Evolutionary conservation across 2,113 vertebrate species (phyloP).

Genomic region (Turdus rufiventris): DNA sequence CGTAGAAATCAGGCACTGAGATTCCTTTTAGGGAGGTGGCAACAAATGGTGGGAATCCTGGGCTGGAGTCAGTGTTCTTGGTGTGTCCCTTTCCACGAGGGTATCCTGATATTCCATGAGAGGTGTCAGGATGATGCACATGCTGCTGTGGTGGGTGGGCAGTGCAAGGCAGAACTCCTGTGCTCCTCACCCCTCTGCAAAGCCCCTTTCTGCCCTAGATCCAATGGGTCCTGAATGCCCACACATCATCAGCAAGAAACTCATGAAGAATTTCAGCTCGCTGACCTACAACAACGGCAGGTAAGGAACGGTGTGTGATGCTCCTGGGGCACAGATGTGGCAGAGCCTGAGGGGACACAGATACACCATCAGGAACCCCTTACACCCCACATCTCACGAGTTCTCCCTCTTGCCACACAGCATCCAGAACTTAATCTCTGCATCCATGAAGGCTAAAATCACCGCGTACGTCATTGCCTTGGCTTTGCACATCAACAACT

Average conservation of each 20-base stretch:
- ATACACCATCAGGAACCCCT: background rate
- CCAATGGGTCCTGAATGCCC: slow-evolving; percentile 69
- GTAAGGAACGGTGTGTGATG: background rate
- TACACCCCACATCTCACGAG: accelerated
- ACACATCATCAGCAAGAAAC: slow-evolving; percentile 67
- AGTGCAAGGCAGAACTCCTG: too few relatives aligned
- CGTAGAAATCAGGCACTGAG: background rate
- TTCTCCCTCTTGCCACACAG: slow-evolving; percentile 41
- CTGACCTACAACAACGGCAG: slow-evolving; percentile 74
- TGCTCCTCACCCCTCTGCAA: background rate
- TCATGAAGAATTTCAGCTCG: slow-evolving; percentile 76
- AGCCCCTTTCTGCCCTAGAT: slow-evolving; percentile 57
- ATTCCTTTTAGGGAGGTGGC: background rate
- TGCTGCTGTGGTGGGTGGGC: background rate
- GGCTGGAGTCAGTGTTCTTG: background rate
- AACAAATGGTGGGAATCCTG: background rate
- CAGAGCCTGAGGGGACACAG: background rate
- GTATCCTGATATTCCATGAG: accelerated
- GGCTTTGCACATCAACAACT: slow-evolving; percentile 75
- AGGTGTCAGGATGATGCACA: background rate
- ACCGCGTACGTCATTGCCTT: slow-evolving; percentile 60
- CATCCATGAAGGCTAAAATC: slow-evolving; percentile 79
- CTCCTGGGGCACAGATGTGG: accelerated
- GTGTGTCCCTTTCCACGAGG: accelerated
- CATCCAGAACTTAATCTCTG: slow-evolving; percentile 72